Evolutionary conservation across 1,140 invertebrate species (phyloP), one percentile per base, ranked within the genome.

Genomic region (Mya arenaria): DNA sequence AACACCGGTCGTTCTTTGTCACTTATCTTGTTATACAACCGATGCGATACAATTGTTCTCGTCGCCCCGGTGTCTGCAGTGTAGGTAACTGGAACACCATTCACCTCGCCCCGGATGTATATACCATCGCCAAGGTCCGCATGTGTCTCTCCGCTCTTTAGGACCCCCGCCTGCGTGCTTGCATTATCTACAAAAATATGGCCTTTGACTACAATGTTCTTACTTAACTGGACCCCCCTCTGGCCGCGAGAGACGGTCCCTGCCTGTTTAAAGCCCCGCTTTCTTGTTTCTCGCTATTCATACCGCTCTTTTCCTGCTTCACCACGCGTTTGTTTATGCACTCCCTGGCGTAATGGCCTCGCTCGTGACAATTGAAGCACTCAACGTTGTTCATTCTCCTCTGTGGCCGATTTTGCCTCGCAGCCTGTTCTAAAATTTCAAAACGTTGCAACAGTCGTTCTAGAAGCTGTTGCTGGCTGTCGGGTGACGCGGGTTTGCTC

Each of bases 241-340:
- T 63, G 60, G 60, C 60, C 60, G 30, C 60, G 36, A 63, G 60
- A 28, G 60, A 15, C 6, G 60, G 60, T 63, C 60, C 60, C 30
- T 36, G 60, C 19, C 8, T 23, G 60, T 63, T 63, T 63, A 63
- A 63, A 63, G 60, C 3, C 19, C 25, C n/a, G 6, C 36, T 4
- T 30, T 28, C n/a, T n/a, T n/a, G n/a, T n/a, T n/a, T n/a, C n/a
- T n/a, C n/a, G n/a, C n/a, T n/a, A n/a, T n/a, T n/a, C n/a, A n/a
- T n/a, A n/a, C 19, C 3, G 6, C 8, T 19, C n/a, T 30, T 4
- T 5, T 63, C 25, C 6, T 36, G 28, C 32, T 28, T 28, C 28
- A 28, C 28, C 19, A 5, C n/a, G 6, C 19, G 3, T n/a, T 30
- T 63, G 25, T 63, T 30, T 30, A 34, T 25, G 30, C 60, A 63